Base-by-base conservation (phyloP, 2,797 vertebrate species). In the Alauda arvensis region DNA sequence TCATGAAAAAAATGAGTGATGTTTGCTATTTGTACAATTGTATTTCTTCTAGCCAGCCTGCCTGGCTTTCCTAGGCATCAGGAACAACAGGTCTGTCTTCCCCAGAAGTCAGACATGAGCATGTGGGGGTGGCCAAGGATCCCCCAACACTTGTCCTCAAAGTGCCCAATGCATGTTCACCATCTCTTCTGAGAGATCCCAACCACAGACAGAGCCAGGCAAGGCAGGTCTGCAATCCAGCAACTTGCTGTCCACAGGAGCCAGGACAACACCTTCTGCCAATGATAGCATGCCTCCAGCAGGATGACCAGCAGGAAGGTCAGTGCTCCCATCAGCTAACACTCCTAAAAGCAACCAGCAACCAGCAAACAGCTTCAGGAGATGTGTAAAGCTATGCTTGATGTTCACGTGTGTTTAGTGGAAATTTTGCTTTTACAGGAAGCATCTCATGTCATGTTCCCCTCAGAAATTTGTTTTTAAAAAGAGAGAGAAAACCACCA, bases 231-330 rank as follows among this genome's bases (percentile, higher is more conserved):
- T 69, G 43, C 46, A 61, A 1, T 18, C 26, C 62, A 65, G n/a
- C 17, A 52, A 10, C 17, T 81, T 1, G 5, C 45, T 60, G 13
- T 8, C 49, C 6, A 0, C 46, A 10, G 29, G 0, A 46, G 15
- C 9, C 26, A 37, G 69, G 51, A 49, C 51, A 74, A 6, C 3
- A 29, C 10, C 43, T 59, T 49, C 63, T 75, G 19, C 23, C 3
- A 0, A 25, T 18, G 42, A 19, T 1, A 17, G 20, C 19, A 12
- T 25, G 28, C 10, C 17, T 48, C 29, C 34, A 19, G 2, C 12
- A n/a, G 53, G 29, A 60, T 55, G 42, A 31, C 10, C 1, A 1
- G n/a, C 23, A 63, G 39, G 42, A n/a, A 39, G 28, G 24, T 20
- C 74, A 57, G 25, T 7, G 23, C 10, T 69, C 40, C n/a, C 7